Base-by-base conservation (phyloP, 2,888 invertebrate species). In the Oscheius onirici region DNA sequence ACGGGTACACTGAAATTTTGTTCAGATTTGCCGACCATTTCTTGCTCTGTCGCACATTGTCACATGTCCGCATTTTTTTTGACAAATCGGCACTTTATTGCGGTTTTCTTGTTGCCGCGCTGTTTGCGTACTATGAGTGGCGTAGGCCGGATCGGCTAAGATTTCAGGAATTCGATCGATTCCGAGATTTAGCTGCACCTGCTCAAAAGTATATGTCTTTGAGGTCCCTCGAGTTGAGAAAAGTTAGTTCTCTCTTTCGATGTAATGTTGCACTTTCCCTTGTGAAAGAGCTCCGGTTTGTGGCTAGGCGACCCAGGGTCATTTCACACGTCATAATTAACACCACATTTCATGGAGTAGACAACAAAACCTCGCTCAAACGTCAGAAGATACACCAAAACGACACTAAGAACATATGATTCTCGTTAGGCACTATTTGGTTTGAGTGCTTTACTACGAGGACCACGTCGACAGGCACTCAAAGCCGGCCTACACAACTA, bases 91-190 rank as follows among this genome's bases (percentile, higher is more conserved):
- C 63, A 49, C 28, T 63, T 49, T 63, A 49, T 46, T 49, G 63
- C 63, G 63, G 46, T 63, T 63, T 63, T 63, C 63, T 46, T 63
- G 63, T 63, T 46, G 75, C 71, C 58, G 66, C 63, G 65, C 65
- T 65, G 65, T 61, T 40, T 68, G 65, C 57, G 58, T 63, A 63
- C 63, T 20, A 63, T 49, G 63, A 63, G 63, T 63, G 63, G 63
- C 63, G 63, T 26, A 49, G 49, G 46, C 63, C 63, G 63, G 63
- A 63, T 63, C 63, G 63, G 63, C 63, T 63, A 63, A 49, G 63
- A 63, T 63, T 63, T 63, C 63, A 63, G 63, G 63, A 63, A 63
- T 63, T 63, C 63, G 20, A 63, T 63, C 63, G 63, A 63, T 49
- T 17, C 34, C 34, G 34, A n/a, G n/a, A 34, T 58, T 58, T 43